phyloP scores from a whole-genome alignment of 2,113 vertebrate species.

The Porphyrio hochstetteri region DNA sequence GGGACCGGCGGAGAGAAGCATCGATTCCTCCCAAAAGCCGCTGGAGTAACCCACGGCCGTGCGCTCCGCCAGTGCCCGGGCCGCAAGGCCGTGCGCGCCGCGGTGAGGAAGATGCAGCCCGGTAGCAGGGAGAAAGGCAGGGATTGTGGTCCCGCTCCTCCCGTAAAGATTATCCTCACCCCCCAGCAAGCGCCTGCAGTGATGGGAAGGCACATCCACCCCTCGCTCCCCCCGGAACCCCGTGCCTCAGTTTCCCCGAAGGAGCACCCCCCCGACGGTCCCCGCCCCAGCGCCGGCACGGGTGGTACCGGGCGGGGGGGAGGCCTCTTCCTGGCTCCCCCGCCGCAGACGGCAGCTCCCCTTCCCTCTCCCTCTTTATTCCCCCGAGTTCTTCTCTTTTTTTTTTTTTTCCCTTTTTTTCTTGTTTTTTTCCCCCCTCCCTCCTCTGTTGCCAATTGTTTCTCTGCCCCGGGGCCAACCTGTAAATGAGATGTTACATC shows the following conservation, averaged over 20 bases:
- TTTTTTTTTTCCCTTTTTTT: neutral
- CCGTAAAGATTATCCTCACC: neutral
- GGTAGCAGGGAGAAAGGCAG: neutral
- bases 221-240: accelerated
- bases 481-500: constrained; percentile 86
- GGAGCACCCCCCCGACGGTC: neutral
- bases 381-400: neutral
- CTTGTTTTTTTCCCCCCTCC: accelerated
- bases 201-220: no score
- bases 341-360: neutral
- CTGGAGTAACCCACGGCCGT: accelerated
- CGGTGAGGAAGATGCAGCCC: neutral
- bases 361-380: neutral
- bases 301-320: neutral
- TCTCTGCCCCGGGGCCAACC: constrained; percentile 76
- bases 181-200: neutral
- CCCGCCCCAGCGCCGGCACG: neutral
- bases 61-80: neutral
- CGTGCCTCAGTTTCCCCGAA: neutral
- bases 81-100: neutral
- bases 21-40: neutral
- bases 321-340: neutral
- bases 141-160: neutral
- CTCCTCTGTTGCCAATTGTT: constrained; percentile 71
- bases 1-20: neutral